Evolutionary conservation across 2,113 vertebrate species (phyloP), one percentile per base, ranked within the genome.

Genomic region (Tragulus kanchil): DNA sequence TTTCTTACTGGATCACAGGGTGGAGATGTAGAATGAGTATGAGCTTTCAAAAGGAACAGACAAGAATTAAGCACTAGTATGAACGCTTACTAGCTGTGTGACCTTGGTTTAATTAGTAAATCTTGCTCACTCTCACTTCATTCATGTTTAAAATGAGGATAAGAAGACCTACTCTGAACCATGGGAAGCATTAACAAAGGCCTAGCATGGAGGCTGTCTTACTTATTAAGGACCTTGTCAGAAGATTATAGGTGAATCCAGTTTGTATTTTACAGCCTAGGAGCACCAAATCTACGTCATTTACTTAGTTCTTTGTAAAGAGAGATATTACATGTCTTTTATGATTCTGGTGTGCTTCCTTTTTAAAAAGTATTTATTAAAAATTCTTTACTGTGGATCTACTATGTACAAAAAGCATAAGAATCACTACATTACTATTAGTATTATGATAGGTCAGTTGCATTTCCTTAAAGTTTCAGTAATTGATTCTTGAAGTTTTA

Each of bases 101-200:
- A 94, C 78, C 31, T 64, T 84, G 64, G 87, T n/a, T 17, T 65
- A 93, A 54, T 67, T 94, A 92, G 77, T 92, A 92, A 94, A 97
- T 94, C 69, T 92, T 31, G 23, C 58, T 92, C 52, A 88, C 31
- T 88, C 75, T 85, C 75, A 89, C 86, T 95, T 91, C 36, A 95
- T 81, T 97, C 81, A 88, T 90, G 94, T 90, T 77, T 88, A 94
- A 97, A 95, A 81, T 77, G 75, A 61, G 81, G 67, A 94, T 87
- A 90, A 86, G 94, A 79, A 92, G 42, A 45, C 31, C 42, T 93
- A 86, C 56, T 93, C 93, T 23, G 73, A 93, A 83, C 62, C 50
- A 36, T 6, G 25, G 78, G 84, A 91, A 96, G 82, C 19, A 79
- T 88, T 90, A 93, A 87, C 93, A 93, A 93, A 92, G 48, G 58